phyloP scores from a whole-genome alignment of 2,888 invertebrate genomes.

The Napeogenes inachia region DNA sequence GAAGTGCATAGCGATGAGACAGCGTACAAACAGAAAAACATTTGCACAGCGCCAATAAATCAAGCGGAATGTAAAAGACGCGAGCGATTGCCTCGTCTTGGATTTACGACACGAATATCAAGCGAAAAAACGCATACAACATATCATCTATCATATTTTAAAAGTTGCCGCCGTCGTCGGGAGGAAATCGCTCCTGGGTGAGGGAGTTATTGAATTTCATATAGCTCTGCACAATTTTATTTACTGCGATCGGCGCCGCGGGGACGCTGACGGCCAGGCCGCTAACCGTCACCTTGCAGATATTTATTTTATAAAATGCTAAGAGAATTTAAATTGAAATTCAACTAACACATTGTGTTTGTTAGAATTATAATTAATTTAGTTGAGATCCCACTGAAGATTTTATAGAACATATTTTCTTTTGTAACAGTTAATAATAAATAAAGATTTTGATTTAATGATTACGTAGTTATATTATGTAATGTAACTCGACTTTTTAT shows the following conservation, averaged over 20 bases:
- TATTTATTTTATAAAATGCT: no score
- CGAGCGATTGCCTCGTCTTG: conserved; percentile 13
- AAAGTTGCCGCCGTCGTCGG: conserved; percentile 40
- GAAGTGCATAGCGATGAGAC: conserved; percentile 14
- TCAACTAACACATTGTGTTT: no score
- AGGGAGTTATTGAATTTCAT: conserved; percentile 54
- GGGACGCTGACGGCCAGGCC: conserved; percentile 14
- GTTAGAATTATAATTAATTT: no score
- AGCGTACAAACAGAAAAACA: conserved; percentile 3
- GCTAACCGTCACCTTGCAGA: background rate
- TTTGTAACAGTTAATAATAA: no score
- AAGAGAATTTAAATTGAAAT: background rate
- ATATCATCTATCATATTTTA: conserved; percentile 42
- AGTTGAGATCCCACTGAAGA: no score
- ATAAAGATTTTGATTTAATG: no score
- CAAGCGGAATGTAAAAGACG: conserved; percentile 23
- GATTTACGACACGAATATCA: conserved; percentile 12
- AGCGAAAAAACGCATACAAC: conserved; percentile 17
- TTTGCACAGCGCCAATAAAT: conserved; percentile 28
- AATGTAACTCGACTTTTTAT: no score
- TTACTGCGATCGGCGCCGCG: conserved; percentile 38
- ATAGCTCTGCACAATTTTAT: conserved; percentile 47
- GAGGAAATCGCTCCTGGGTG: conserved; percentile 40
- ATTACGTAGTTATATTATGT: no score
- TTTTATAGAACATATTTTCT: no score